A percentile compares a stretch with the other conserved stretches of the same genome.
Conservation (phyloP, 1,140 invertebrate species). For the Danaus plexippus region DNA sequence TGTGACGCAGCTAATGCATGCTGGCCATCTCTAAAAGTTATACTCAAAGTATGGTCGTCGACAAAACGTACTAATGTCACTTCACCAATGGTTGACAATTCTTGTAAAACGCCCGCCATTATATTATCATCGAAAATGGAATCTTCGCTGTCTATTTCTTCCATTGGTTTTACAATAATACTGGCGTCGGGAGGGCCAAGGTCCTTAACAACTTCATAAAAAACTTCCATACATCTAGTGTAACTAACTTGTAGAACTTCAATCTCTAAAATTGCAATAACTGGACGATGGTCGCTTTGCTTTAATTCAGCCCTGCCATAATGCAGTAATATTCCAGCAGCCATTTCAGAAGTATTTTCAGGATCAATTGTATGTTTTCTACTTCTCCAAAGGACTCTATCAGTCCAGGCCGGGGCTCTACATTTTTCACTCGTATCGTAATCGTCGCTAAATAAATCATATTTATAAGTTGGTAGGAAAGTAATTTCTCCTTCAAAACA, state of each 20-base stretch:
- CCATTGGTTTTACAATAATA: conserved; percentile 81
- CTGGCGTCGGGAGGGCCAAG: conserved; percentile 97
- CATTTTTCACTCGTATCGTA: conserved; percentile 99
- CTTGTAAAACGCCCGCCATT: conserved; percentile 79
- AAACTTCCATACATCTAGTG: conserved; percentile 80
- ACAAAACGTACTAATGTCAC: conserved; percentile 93
- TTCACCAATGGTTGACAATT: conserved; percentile 85
- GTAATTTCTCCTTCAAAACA: conserved; percentile 93
- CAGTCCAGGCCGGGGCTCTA: conserved; percentile 97
- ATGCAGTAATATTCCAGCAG: conserved; percentile 85
- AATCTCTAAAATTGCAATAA: conserved; percentile 91
- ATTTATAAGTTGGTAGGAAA: conserved; percentile 99
- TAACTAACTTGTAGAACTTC: conserved; percentile 86
- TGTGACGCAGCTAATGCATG: conserved; percentile 82
- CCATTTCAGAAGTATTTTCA: conserved; percentile 76
- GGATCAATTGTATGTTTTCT: conserved; percentile 81
- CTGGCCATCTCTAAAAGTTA: conserved; percentile 90
- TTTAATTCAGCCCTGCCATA: conserved; percentile 96
- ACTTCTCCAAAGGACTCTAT: conserved; percentile 92
- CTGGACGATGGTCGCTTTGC: conserved; percentile 97
- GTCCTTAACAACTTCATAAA: conserved; percentile 87
- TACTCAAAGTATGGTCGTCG: conserved; percentile 87
- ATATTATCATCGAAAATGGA: conserved; percentile 78
- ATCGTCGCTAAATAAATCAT: conserved; percentile 98
- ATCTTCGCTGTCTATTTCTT: conserved; percentile 63